phyloP scores from a whole-genome alignment of 35 echinoderm and acorn worm genomes.

The Eucidaris tribuloides region DNA sequence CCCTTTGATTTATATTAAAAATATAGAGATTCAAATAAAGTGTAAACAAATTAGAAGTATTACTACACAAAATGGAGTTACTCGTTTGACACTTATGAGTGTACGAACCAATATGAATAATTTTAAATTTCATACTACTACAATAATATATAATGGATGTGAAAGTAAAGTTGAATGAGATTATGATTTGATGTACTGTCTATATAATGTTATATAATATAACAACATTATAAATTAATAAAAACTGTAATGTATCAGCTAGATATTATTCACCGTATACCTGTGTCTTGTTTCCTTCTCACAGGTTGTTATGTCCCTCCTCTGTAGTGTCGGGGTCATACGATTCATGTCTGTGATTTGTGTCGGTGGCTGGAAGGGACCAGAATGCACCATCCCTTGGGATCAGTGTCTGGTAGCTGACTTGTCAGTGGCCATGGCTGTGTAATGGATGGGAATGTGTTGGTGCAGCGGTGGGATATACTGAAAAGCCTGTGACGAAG shows the following conservation, averaged over 20 bases:
- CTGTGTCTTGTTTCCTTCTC: neutral
- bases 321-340: constrained; percentile 72
- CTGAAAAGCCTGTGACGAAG: constrained; percentile 73
- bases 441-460: constrained; percentile 80
- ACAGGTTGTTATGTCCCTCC: constrained; percentile 76
- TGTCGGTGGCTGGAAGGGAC: constrained; percentile 75
- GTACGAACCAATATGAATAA: neutral
- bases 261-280: neutral
- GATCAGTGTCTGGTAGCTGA: constrained; percentile 81
- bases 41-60: too few relatives aligned
- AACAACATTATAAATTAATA: neutral
- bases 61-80: neutral
- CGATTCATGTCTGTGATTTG: constrained; percentile 81
- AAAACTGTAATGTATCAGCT: too few relatives aligned
- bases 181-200: neutral
- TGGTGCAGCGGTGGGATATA: constrained; percentile 60
- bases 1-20: too few relatives aligned
- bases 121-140: neutral
- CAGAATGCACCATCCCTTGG: constrained; percentile 77
- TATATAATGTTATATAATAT: neutral
- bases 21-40: too few relatives aligned
- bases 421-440: constrained; percentile 85
- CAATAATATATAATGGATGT: neutral
- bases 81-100: neutral
- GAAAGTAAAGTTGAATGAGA: neutral